Evolutionary conservation across 1,140 invertebrate genomes (phyloP), one percentile per base, ranked within the genome.

Genomic region (Leptoteleia sp.): DNA sequence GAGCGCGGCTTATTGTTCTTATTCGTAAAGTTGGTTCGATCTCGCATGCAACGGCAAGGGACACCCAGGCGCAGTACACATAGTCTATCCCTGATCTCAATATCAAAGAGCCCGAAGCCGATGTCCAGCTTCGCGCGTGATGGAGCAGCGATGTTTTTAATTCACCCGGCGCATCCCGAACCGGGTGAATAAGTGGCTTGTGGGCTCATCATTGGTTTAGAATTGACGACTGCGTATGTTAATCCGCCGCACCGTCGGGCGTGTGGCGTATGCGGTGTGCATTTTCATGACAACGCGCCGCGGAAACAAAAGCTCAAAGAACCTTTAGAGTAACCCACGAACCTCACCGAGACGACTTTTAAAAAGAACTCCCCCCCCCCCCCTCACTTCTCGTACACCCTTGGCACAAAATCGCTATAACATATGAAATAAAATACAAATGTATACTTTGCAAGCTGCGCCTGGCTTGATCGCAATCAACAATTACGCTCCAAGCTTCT

Each of bases 41-140:
- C 48, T 45, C 27, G 57, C 57, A 70, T 65, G 65, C 59, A 59
- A 52, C 35, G 35, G 13, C 42, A 27, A 65, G 50, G 43, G 59
- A 70, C 64, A 68, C 57, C 48, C 57, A 76, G 19, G 17, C 57
- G 29, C 35, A 43, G 33, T 64, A 76, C 64, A 76, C 48, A 57
- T 50, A 62, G 70, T 48, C 70, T 45, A 75, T 73, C 48, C 59
- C 45, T 71, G 65, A 80, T 80, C 77, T 80, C 65, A 80, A 80
- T 80, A 76, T 80, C 77, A 80, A 80, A 80, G 78, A 67, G 55
- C 65, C 78, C 78, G 78, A 76, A 57, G 67, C 61, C 78, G 67
- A 72, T 80, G 78, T 76, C 65, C 65, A 72, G 64, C 54, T 68
- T 67, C 48, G 65, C 59, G 59, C 61, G 78, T 77, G 54, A 71